Conservation (phyloP, 2,113 vertebrate species). For the Mormyrus iriodes region DNA sequence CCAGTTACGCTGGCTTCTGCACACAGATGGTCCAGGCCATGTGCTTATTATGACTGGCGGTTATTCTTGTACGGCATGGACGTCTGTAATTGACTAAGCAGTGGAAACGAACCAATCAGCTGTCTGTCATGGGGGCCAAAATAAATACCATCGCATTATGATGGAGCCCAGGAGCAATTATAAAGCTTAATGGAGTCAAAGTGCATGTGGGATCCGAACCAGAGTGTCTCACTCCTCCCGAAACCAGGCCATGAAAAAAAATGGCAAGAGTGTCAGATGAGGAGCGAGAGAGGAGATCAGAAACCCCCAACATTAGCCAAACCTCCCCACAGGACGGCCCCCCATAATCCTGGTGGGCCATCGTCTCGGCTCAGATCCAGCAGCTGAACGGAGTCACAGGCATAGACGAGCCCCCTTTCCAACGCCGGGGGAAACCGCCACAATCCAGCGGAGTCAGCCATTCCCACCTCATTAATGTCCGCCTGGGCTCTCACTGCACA, state of each 20-base stretch:
- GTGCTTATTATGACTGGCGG: slow-evolving; percentile 7
- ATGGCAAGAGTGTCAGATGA: background rate
- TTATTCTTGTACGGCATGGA: background rate
- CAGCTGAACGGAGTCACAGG: background rate
- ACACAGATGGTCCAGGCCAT: background rate
- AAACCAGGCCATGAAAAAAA: background rate
- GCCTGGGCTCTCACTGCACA: background rate
- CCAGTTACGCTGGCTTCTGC: background rate
- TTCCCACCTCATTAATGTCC: slow-evolving; percentile 4
- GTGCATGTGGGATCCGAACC: background rate
- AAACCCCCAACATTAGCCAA: background rate
- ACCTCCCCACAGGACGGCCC: background rate
- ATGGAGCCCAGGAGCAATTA: background rate
- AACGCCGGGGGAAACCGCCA: background rate
- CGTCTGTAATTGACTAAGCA: slow-evolving; percentile 8
- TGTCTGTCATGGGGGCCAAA: background rate
- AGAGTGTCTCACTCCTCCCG: background rate
- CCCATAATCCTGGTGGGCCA: background rate
- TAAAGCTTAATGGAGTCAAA: background rate
- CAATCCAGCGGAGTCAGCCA: background rate
- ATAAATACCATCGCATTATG: slow-evolving; percentile 1
- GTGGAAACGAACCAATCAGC: slow-evolving; percentile 9
- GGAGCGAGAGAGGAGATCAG: background rate
- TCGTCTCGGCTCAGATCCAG: background rate
- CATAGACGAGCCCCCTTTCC: background rate